phyloP scores from a whole-genome alignment of 1,140 invertebrate species.

The Doryteuthis pealeii region DNA sequence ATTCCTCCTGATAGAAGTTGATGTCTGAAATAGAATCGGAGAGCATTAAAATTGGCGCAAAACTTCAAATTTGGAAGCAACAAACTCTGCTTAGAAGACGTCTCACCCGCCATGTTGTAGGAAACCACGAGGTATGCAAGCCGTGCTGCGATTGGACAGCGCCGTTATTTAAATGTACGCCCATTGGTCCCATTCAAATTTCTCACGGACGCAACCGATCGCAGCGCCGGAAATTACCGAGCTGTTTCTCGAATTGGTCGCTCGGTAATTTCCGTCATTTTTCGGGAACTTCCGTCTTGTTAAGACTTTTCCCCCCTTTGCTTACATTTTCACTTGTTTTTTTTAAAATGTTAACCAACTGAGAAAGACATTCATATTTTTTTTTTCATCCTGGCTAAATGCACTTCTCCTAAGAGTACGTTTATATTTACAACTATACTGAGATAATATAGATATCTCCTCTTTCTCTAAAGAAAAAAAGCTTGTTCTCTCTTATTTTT shows the following conservation, averaged over 20 bases:
- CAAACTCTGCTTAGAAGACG: slow-evolving; percentile 52
- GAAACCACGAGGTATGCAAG: slow-evolving; percentile 54
- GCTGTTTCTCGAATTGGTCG: slow-evolving; percentile 18
- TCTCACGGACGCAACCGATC: slow-evolving; percentile 39
- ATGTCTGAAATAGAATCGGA: slow-evolving; percentile 55
- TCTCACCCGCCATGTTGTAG: slow-evolving; percentile 61
- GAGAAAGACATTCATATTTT: not conserved
- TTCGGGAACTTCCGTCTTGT: not conserved
- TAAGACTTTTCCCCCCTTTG: not conserved
- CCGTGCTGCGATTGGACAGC: slow-evolving; percentile 46
- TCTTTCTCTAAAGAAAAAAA: too few species aligned
- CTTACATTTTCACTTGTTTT: not conserved
- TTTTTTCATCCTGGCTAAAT: not conserved
- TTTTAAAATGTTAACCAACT: not conserved
- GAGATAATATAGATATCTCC: too few species aligned
- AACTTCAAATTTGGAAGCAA: slow-evolving; percentile 45
- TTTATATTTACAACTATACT: too few species aligned
- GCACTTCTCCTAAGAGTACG: not conserved
- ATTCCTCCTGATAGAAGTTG: slow-evolving; percentile 53
- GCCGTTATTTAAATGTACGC: not conserved
- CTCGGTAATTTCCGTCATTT: not conserved
- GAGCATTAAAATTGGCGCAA: slow-evolving; percentile 38
- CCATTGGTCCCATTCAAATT: slow-evolving; percentile 21
- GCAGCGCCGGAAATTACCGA: slow-evolving; percentile 36
- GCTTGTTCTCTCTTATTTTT: too few species aligned